A percentile compares a stretch with the other conserved stretches of the same genome.
Evolutionary conservation across 2,888 invertebrate species (phyloP).

Genomic region (Chalcis sispes): DNA sequence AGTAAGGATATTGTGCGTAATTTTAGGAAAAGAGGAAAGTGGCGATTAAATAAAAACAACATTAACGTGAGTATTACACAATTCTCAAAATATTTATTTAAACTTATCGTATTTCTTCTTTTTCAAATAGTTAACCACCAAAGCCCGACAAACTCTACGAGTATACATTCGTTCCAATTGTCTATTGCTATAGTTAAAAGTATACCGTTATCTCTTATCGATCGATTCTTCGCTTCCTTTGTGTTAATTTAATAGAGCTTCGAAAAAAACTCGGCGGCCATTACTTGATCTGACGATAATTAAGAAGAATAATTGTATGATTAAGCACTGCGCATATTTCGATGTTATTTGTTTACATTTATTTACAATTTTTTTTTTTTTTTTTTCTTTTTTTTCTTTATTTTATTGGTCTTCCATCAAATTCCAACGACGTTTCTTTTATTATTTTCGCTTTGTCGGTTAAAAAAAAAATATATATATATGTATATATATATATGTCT

Average conservation of each 20-base stretch:
- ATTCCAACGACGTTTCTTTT: conserved; percentile 59
- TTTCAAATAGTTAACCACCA: conserved; percentile 27
- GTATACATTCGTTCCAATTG: conserved; percentile 43
- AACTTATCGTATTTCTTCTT: conserved; percentile 43
- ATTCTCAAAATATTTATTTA: conserved; percentile 56
- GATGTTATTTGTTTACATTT: conserved; percentile 67
- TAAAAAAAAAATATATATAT: not conserved
- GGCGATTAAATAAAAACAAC: conserved; percentile 15
- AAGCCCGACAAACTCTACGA: conserved; percentile 35
- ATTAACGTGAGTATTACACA: conserved; percentile 45
- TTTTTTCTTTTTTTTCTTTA: too few relatives aligned
- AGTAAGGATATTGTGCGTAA: not conserved
- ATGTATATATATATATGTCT: too few relatives aligned
- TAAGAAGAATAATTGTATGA: conserved; percentile 54
- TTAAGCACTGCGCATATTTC: conserved; percentile 64
- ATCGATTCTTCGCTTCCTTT: not conserved
- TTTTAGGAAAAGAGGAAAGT: not conserved
- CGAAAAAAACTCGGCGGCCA: conserved; percentile 10
- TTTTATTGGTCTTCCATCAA: conserved; percentile 64
- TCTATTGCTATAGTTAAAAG: conserved; percentile 18
- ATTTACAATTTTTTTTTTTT: conserved; percentile 64
- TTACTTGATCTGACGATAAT: conserved; percentile 26
- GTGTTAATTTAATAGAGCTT: conserved; percentile 8
- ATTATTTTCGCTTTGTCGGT: not conserved
- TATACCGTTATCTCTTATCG: conserved; percentile 7